Base-by-base conservation (phyloP, 2,113 vertebrate species). In the Gopherus flavomarginatus region DNA sequence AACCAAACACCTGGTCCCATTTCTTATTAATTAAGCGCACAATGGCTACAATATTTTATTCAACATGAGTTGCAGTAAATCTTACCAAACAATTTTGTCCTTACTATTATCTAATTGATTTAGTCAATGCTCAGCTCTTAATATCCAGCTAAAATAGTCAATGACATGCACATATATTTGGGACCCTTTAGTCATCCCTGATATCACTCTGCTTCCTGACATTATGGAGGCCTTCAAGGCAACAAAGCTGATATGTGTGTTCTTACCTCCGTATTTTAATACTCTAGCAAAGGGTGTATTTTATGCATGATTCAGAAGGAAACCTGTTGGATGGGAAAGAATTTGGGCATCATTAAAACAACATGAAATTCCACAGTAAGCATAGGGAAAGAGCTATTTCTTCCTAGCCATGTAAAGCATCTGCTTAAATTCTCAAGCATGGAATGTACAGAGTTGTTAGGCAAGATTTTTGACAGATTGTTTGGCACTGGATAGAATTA, bases 401-500 rank as follows among this genome's bases (percentile, higher is more conserved):
- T n/a, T 94, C 89, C 91, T 72, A 86, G 83, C 93, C 56, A 13
- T 19, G n/a, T 75, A 85, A 97, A 97, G 97, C 97, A 98, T 96
- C 97, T 98, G 97, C 93, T 98, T 94, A n/a, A 89, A 53, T 95
- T 91, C 95, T 97, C 96, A 95, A 94, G 92, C 96, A 92, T 96
- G 96, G 93, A 97, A 95, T 3, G 50, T 95, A 85, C 92, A 92
- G 93, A 89, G 94, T 97, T 95, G 88, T 91, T 94, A 97, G 97
- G 96, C 90, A 96, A 94, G 95, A 97, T 97, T 97, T 80, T 96
- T 95, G 98, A 97, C 98, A 98, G 98, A 98, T 96, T 95, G 97
- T 93, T 98, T 98, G 98, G 98, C 98, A 97, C 95, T 38, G 81
- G 93, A 89, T 69, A 50, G 89, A 95, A 91, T 96, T 98, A 97